Base-by-base conservation (phyloP, 2,113 vertebrate genomes). In the Nothocercus nigrocapillus region DNA sequence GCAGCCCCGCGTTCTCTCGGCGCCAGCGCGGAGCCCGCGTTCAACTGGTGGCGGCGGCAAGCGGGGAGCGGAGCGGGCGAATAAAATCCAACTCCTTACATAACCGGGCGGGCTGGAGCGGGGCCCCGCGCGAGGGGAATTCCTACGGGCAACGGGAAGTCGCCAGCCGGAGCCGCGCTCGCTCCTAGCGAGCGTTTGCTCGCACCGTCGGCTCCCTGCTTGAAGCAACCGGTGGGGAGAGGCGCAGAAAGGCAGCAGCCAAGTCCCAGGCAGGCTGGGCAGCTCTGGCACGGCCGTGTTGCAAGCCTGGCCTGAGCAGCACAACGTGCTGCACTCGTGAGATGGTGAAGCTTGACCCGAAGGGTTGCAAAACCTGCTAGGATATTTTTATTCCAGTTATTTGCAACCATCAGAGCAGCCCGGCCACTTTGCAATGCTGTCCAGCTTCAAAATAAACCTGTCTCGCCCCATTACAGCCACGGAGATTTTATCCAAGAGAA, bases 71-170 rank as follows among this genome's bases (percentile, higher is more conserved):
- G 21, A 95, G 93, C 85, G 91, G 34, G 82, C 88, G 92, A 97
- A 96, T 96, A 97, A 96, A 92, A 96, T 83, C 93, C 87, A 94
- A 96, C 95, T 93, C 97, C 96, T 95, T 96, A 96, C 86, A 93
- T 96, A 96, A 97, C 94, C 78, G 89, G 40, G 63, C 80, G 38
- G 90, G 97, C 95, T 94, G 93, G 2, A 16, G 34, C 49, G 83
- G 84, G 92, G 95, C 84, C 97, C 94, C 88, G 0, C 5, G 2
- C 80, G 96, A 93, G 95, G 94, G 95, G 85, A 86, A 84, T 92
- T 89, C 94, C 94, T 94, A 98, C 92, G 95, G 84, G 93, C 95
- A 96, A 97, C 93, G 94, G 78, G 53, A 80, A 58, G 13, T 22
- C n/a, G 51, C 1, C 80, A 79, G 73, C 82, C 62, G 77, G 74